These are phyloP conservation scores for Melanostoma mellinum DNA, from an alignment of 2,888 invertebrate genomes.

Conservation along the genomic window DNA sequence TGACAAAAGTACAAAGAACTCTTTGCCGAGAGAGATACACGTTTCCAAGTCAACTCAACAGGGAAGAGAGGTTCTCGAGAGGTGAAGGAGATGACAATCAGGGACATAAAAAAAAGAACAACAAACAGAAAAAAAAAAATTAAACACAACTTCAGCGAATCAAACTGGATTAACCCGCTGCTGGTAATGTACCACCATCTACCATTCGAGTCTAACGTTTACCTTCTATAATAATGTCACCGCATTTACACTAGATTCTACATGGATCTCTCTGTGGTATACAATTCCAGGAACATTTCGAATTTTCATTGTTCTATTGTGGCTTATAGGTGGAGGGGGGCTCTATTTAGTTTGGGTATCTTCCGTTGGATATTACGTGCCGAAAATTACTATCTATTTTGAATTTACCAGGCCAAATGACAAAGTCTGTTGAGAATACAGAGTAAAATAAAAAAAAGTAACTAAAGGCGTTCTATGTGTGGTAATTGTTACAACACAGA, in stretches of 20 bases:
- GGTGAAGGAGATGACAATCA: constrained; percentile 64
- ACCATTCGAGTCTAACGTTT: constrained; percentile 13
- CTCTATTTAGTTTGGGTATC: constrained; percentile 25
- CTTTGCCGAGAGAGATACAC: constrained; percentile 36
- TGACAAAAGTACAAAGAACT: constrained; percentile 67
- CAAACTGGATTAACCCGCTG: constrained; percentile 66
- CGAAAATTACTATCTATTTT: constrained; percentile 63
- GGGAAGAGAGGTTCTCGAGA: constrained; percentile 40
- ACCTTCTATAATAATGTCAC: constrained; percentile 63
- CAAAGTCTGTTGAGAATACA: constrained; percentile 10
- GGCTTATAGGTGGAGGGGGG: neutral
- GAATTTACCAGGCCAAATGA: constrained; percentile 45
- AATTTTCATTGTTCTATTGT: constrained; percentile 64
- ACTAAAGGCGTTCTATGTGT: constrained; percentile 17
- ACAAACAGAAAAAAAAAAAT: constrained; percentile 11
- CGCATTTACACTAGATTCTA: constrained; percentile 67
- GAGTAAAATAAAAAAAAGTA: constrained; percentile 18
- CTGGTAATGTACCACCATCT: constrained; percentile 56
- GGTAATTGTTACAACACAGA: constrained; percentile 66
- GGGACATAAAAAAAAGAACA: constrained; percentile 36
- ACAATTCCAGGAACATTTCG: constrained; percentile 60
- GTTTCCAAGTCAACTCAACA: neutral
- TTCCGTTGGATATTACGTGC: constrained; percentile 64
- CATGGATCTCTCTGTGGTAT: constrained; percentile 27
- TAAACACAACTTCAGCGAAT: constrained; percentile 27